Percentiles rank a stretch among this genome's conserved stretches.
Evolutionary conservation across 2,888 invertebrate species (phyloP).

Genomic region (Mesorhabditis spiculigera): DNA sequence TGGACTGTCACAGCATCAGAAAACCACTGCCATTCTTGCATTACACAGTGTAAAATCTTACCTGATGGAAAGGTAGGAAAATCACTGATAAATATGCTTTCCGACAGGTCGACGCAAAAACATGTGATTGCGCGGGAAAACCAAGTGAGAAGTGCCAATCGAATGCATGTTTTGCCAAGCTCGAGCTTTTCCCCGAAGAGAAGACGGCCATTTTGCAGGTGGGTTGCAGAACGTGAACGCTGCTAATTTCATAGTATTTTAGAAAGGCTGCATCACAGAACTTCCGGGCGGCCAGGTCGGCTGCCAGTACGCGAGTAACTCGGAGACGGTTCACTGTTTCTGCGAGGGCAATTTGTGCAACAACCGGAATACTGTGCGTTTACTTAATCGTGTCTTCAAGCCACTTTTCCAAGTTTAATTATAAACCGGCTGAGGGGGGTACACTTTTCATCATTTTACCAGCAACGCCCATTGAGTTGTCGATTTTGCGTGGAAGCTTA

Average conservation of each 20-base stretch:
- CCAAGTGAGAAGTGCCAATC: conserved; percentile 34
- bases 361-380: conserved; percentile 35
- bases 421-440: too few relatives aligned
- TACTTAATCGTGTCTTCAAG: too few relatives aligned
- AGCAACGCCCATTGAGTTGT: not conserved
- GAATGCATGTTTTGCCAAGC: conserved; percentile 41
- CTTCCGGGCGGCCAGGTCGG: conserved; percentile 46
- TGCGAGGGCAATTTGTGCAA: conserved; percentile 52
- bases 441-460: too few relatives aligned
- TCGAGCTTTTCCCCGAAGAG: conserved; percentile 48
- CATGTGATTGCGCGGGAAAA: conserved; percentile 50
- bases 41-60: not conserved
- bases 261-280: conserved; percentile 56
- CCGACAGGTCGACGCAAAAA: conserved; percentile 39
- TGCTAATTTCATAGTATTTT: conserved; percentile 14
- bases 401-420: too few relatives aligned
- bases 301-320: conserved; percentile 54
- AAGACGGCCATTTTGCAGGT: conserved; percentile 54
- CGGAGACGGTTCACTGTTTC: conserved; percentile 54
- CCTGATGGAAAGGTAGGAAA: not conserved
- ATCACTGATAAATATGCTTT: not conserved
- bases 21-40: conserved; percentile 3
- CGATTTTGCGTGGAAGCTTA: not conserved
- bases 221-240: conserved; percentile 8
- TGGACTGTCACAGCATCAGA: too few relatives aligned